Evolutionary conservation across 1,140 invertebrate genomes (phyloP), one percentile per base, ranked within the genome.

Genomic region (Zophobas atratus): DNA sequence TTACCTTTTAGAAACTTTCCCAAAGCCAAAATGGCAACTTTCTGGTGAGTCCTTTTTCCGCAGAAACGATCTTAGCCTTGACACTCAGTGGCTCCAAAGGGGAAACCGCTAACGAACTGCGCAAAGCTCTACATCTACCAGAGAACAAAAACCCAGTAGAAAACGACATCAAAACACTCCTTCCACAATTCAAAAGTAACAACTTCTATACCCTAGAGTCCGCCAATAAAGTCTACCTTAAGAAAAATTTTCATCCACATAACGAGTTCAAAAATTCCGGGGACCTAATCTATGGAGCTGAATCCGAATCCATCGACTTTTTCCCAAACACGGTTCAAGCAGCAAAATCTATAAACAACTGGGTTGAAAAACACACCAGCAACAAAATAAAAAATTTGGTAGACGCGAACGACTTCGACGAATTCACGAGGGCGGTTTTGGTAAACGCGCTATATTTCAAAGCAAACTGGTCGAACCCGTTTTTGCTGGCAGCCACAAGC

Each of bases 401-500:
- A 46, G 80, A 87, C 36, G 71, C 86, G 81, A 90, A 88, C 82
- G 86, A 86, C 79, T 86, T 94, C 1, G 81, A 89, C 76, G 79
- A 84, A 8, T 81, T 88, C 39, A 92, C 91, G 79, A 89, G 87
- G 73, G 76, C 96, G 33, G 89, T 97, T 2, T 86, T 97, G 0
- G 87, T 95, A 0, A 97, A 97, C 87, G 95, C 94, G 5, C 88
- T 97, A 46, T 95, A 96, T 84, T 97, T 97, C 86, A 96, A 96
- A 88, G 94, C 92, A 51, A 87, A 86, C 34, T 94, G 93, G 93
- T 82, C 87, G 51, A 85, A 86, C 6, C 84, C 89, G 76, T 94
- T 94, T 81, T 78, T 83, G 81, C 1, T 56, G 79, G 0, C 92
- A 89, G 0, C 78, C 55, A 63, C 85, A 83, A 5, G 84, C 84